A percentile compares a stretch with the other conserved stretches of the same genome.
phyloP scores from a whole-genome alignment of 2,797 vertebrate species.

The Melanogrammus aeglefinus region DNA sequence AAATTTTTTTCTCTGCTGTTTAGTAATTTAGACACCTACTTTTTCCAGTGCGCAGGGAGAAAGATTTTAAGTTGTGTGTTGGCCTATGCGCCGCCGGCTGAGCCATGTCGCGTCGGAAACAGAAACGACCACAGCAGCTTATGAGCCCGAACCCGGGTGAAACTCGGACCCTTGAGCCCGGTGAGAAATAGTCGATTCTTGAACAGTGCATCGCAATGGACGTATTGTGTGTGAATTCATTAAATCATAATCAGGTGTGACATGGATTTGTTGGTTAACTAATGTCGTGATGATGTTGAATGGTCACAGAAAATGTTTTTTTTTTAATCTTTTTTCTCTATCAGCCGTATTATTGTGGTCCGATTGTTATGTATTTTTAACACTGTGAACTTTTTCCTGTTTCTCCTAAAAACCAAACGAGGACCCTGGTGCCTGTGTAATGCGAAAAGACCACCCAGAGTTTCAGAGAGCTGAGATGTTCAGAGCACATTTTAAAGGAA shows the following conservation, averaged over 20 bases:
- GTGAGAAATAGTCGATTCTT: slow-evolving; percentile 62
- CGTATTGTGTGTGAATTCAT: neutral
- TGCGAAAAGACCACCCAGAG: neutral
- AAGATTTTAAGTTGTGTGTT: slow-evolving; percentile 57
- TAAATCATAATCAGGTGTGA: neutral
- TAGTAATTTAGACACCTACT: slow-evolving; percentile 52
- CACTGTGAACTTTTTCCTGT: neutral
- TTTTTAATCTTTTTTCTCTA: neutral
- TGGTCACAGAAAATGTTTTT: neutral
- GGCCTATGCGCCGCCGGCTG: slow-evolving; percentile 59
- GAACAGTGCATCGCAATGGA: slow-evolving; percentile 11
- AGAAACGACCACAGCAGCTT: slow-evolving; percentile 76
- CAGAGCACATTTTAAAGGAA: too few relatives aligned
- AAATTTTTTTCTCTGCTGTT: slow-evolving; percentile 27
- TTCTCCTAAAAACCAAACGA: neutral
- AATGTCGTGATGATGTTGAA: neutral
- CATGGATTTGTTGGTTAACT: neutral
- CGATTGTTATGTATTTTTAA: neutral
- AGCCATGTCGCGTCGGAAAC: slow-evolving; percentile 76
- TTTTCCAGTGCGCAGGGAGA: slow-evolving; percentile 60
- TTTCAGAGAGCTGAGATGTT: neutral
- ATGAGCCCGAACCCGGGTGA: slow-evolving; percentile 65
- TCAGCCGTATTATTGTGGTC: neutral
- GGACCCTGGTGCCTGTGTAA: too few relatives aligned
- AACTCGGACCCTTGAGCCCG: slow-evolving; percentile 69